Base-by-base conservation (phyloP, 1,140 invertebrate genomes). In the Drosophila aff. region DNA sequence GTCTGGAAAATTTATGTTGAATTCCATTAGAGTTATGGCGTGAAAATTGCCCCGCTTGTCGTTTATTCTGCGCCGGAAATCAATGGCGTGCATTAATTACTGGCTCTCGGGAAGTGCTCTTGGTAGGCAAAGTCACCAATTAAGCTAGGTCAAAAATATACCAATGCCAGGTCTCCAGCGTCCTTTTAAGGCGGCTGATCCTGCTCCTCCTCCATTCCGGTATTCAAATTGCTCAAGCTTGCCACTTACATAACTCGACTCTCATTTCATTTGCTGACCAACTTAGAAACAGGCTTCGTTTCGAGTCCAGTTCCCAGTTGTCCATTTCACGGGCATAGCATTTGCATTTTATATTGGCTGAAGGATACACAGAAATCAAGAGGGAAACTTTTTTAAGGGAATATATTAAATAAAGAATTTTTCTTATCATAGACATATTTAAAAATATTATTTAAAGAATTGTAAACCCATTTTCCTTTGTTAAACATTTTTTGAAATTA, bases 1-100 rank as follows among this genome's bases (percentile, higher is more conserved):
- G 49, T 52, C 55, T 67, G 67, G 75, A 90, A 89, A 90, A 89
- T 89, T 90, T 79, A 89, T 89, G 85, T 81, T 75, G 74, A 66
- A 73, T 81, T 89, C 85, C 84, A 89, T 89, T 89, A 89, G 84
- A 89, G 81, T 89, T 90, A 90, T 89, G 75, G 85, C 85, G 85
- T 84, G 81, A 89, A 89, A 89, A 86, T 64, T 62, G 58, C 43
- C 40, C 43, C 8, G 59, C 44, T 53, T 31, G 36, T 47, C 44
- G 59, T 52, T 72, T 46, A 60, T 76, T 46, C 49, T 26, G 21
- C 16, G 16, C 47, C 53, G 36, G 23, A 81, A 87, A 80, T 76
- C 72, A 63, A 68, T 63, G 62, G 46, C 23, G 9, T 43, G 31
- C 50, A 79, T 78, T 71, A 89, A 86, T 86, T 83, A 77, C 69